Evolutionary conservation across 1,140 invertebrate genomes (phyloP), one percentile per base, ranked within the genome.

Genomic region (Megathymus violae): DNA sequence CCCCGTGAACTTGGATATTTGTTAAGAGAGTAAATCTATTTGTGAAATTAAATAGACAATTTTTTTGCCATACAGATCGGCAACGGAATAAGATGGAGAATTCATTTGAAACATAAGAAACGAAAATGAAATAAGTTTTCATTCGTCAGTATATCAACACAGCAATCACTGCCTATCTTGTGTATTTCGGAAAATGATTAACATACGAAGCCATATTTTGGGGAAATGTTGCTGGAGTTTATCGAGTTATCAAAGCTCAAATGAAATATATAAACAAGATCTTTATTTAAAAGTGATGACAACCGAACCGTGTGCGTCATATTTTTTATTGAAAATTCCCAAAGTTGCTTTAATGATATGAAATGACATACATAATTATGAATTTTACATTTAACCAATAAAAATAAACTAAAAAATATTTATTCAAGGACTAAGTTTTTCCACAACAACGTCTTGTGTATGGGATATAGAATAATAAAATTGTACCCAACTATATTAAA

Each of bases 171-270:
- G 47, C 47, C 1, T 50, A 50, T 17, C 47, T 36, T 27, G 47
- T 15, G 1, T 36, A 38, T 15, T 14, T 51, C 5, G 48, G 48
- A 15, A 51, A 15, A 6, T 13, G n/a, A 11, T 51, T 51, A 51
- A 51, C 16, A 38, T 56, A 56, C 14, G 38, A 11, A 27, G 22
- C 43, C 16, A 43, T 56, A 6, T 41, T 56, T 15, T 56, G 36
- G 51, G 51, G 51, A 13, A 54, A 54, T n/a, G 38, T 17, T 13
- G 19, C 19, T 9, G 51, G 34, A 7, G 15, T 54, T 4, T 11
- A 54, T 14, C 10, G 10, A 1, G 17, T 52, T 13, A 38, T 38
- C 4, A 36, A 15, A 36, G 48, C 47, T 9, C 47, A 50, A 31
- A 31, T 31, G 3, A 51, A 36, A 34, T 15, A n/a, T 14, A 50